Evolutionary conservation across 2,888 invertebrate genomes (phyloP), one percentile per base, ranked within the genome.

Genomic region (Macrosiphum euphorbiae): DNA sequence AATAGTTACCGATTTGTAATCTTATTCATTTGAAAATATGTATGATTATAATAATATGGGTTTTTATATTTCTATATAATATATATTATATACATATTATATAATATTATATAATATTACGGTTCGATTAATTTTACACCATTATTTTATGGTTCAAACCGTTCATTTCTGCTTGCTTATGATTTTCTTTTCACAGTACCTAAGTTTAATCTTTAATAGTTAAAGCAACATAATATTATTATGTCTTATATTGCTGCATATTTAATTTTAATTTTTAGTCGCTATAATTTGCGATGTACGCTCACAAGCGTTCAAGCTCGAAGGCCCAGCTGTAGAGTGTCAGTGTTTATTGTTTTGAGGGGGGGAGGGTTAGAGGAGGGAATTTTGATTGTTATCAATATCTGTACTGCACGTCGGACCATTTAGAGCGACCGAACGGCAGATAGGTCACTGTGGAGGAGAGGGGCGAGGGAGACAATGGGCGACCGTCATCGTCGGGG

Each of bases 331-430:
- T 28, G 87, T n/a, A 20, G 28, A 50, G 26, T 86, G 86, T 13
- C 61, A 67, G n/a, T 55, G 55, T 41, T 35, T 35, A 35, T 90
- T 47, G 90, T 67, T n/a, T 44, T 47, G 47, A 16, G 58, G 44
- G 1, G 5, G 47, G 13, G 41, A 10, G n/a, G n/a, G 28, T 1
- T 61, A 44, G 8, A 20, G 67, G 47, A 44, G 58, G 8, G 88
- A 78, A 26, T 58, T 50, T 28, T 50, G 85, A 90, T 90, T n/a
- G 2, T 89, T 85, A 93, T 93, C 92, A 78, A 28, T 41, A 55
- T 92, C 61, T 84, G 58, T 93, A 28, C 85, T 55, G 88, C 55
- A 44, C 55, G 93, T 61, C 84, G 90, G 90, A 61, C 85, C 85
- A 61, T 93, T 47, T 85, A 50, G 85, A 93, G 90, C 61, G 58